Conservation (phyloP, 1,140 invertebrate species). For the Spodoptera frugiperda region DNA sequence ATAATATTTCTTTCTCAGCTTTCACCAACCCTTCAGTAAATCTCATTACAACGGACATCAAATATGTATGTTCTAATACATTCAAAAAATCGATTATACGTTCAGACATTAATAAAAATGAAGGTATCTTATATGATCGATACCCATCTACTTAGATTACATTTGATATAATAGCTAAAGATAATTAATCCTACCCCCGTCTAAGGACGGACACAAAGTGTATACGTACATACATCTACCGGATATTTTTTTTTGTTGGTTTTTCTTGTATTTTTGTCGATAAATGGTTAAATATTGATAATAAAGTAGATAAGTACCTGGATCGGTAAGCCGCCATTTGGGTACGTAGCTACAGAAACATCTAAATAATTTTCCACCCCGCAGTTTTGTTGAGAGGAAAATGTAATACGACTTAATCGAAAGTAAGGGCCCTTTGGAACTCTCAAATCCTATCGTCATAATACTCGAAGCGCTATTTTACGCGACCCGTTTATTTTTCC, state of each 20-base stretch:
- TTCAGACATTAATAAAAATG: constrained; percentile 23
- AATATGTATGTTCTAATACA: constrained; percentile 23
- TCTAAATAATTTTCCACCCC: constrained; percentile 29
- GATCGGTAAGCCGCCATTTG: background rate
- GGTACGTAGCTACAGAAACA: constrained; percentile 11
- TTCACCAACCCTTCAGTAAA: background rate
- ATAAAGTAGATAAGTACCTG: constrained; percentile 11
- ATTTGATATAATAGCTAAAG: constrained; percentile 22
- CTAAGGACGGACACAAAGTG: constrained; percentile 20
- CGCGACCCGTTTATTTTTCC: constrained; percentile 8
- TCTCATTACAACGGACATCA: constrained; percentile 2
- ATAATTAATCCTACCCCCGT: constrained; percentile 31
- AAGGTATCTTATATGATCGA: constrained; percentile 23
- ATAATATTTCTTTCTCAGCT: background rate
- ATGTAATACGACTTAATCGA: constrained; percentile 26
- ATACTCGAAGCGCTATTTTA: background rate
- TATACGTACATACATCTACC: constrained; percentile 8
- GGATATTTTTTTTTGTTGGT: constrained; percentile 12
- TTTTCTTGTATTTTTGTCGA: constrained; percentile 5
- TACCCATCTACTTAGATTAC: constrained; percentile 18
- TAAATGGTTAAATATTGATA: constrained; percentile 24
- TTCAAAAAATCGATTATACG: constrained; percentile 14
- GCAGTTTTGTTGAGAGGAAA: constrained; percentile 6
- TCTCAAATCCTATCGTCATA: constrained; percentile 25
- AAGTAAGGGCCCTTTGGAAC: constrained; percentile 1